Percentiles rank a stretch among this genome's conserved stretches.
These are phyloP conservation scores for Phengaris alcon DNA, from an alignment of 2,888 invertebrate species.

Conservation along the genomic window DNA sequence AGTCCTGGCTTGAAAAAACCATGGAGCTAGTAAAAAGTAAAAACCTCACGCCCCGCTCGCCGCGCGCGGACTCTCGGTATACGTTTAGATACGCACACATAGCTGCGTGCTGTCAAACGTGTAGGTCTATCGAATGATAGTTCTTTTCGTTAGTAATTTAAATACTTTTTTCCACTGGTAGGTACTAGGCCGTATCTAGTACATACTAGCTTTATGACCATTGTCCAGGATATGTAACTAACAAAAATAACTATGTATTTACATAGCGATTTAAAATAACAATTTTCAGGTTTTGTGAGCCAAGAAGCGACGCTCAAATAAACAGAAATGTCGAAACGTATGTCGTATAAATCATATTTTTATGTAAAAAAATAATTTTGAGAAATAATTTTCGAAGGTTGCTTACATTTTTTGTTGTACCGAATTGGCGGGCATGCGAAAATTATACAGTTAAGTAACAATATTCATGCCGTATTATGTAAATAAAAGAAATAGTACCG, in stretches of 20 bases:
- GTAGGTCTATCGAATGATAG: no score
- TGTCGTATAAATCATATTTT: slow-evolving; percentile 1
- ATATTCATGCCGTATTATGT: neutral
- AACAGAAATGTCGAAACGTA: slow-evolving; percentile 1
- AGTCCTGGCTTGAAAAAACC: no score
- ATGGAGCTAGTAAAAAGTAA: no score
- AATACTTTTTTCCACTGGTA: no score
- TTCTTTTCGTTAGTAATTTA: no score
- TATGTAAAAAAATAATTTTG: neutral
- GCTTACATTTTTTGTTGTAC: neutral
- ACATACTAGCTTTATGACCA: no score
- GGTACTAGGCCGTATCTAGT: no score
- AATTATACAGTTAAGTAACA: slow-evolving; percentile 13
- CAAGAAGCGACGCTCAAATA: neutral
- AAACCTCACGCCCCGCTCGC: no score
- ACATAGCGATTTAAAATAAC: neutral
- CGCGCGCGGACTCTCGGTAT: no score
- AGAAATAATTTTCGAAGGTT: neutral
- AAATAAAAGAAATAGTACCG: neutral
- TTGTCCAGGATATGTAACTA: no score
- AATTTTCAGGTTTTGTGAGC: neutral
- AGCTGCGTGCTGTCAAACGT: no score
- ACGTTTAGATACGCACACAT: no score
- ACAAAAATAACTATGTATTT: neutral
- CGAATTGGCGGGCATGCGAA: neutral